Conservation (phyloP, 2,797 vertebrate species). For the Coranthus polyacanthus region DNA sequence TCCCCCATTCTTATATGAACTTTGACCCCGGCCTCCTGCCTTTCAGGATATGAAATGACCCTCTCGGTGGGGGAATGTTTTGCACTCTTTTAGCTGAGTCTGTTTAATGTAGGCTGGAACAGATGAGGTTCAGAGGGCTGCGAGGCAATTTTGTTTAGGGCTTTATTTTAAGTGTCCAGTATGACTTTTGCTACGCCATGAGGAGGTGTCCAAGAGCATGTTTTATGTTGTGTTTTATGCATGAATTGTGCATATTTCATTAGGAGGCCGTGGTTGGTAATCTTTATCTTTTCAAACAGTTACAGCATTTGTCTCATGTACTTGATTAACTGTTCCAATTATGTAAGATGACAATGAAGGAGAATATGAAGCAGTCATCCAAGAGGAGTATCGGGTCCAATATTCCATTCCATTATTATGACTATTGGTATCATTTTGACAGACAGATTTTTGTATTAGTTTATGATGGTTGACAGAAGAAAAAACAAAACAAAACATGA, state of each 20-base stretch:
- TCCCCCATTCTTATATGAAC: slow-evolving; percentile 76
- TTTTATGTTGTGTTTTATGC: background rate
- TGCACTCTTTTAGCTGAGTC: slow-evolving; percentile 53
- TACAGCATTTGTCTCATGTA: slow-evolving; percentile 2
- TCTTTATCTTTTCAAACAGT: slow-evolving; percentile 6
- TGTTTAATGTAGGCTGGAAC: slow-evolving; percentile 52
- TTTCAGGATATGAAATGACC: slow-evolving; percentile 81
- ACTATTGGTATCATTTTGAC: no score
- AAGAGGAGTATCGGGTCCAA: no score
- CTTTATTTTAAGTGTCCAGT: slow-evolving; percentile 3
- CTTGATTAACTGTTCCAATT: slow-evolving; percentile 19
- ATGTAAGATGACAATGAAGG: slow-evolving; percentile 3
- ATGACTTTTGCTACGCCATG: no score
- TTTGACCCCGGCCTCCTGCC: slow-evolving; percentile 81
- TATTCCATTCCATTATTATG: no score
- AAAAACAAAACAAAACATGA: no score
- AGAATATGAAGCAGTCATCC: no score
- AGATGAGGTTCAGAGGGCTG: slow-evolving; percentile 49
- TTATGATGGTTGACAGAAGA: no score
- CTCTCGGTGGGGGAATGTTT: slow-evolving; percentile 66
- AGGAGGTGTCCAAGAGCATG: no score
- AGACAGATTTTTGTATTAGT: no score
- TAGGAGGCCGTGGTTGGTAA: background rate
- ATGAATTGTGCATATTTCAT: background rate
- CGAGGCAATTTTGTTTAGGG: slow-evolving; percentile 24